phyloP scores from a whole-genome alignment of 1,140 invertebrate genomes.

The Drosophila triauraria region DNA sequence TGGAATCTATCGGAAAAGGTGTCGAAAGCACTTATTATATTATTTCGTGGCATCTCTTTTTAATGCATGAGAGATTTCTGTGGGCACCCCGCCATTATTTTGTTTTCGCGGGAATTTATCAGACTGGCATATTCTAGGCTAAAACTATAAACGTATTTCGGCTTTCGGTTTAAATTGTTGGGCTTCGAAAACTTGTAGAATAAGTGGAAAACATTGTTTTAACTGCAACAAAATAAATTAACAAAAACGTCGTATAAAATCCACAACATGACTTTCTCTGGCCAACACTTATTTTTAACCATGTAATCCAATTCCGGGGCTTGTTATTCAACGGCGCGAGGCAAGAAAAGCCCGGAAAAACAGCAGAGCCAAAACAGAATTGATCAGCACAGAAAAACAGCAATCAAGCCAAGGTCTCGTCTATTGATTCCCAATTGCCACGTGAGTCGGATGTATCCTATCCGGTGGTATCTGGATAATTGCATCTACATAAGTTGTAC shows the following conservation, averaged over 20 bases:
- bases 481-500: not conserved
- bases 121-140: constrained; percentile 65
- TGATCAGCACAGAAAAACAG: constrained; percentile 26
- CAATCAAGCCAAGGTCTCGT: constrained; percentile 50
- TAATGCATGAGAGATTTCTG: not conserved
- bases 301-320: no score
- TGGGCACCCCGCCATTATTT: constrained; percentile 22
- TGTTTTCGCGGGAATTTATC: constrained; percentile 42
- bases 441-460: constrained; percentile 3
- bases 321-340: constrained; percentile 12
- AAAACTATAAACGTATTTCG: constrained; percentile 36
- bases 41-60: not conserved
- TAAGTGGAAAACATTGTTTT: constrained; percentile 56
- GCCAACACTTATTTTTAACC: no score
- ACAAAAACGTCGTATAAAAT: constrained; percentile 45
- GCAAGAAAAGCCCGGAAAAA: constrained; percentile 23
- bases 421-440: constrained; percentile 48
- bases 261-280: no score
- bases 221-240: constrained; percentile 54
- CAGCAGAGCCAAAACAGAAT: constrained; percentile 29
- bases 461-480: not conserved
- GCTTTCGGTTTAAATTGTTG: constrained; percentile 74
- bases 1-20: no score
- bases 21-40: not conserved
- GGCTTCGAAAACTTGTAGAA: constrained; percentile 55